Evolutionary conservation across 92 coral and sea anemone genomes (phyloP).

Genomic region (Epizoanthus rinbou): DNA sequence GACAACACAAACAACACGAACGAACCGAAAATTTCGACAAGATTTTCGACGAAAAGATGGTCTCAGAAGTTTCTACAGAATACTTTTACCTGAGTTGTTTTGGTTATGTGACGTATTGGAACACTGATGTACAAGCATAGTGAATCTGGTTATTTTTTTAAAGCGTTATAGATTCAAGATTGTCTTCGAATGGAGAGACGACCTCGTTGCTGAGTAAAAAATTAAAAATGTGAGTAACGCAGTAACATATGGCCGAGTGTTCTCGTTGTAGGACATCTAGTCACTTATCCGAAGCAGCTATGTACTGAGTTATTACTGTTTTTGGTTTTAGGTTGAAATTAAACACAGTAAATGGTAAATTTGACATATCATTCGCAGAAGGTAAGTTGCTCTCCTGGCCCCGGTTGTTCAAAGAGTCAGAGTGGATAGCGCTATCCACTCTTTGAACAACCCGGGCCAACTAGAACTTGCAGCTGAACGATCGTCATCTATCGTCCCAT

Average conservation of each 20-base stretch:
- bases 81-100: not conserved
- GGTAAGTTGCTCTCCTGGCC: constrained; percentile 8
- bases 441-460: too few relatives aligned
- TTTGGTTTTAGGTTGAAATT: constrained; percentile 37
- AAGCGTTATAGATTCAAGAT: not conserved
- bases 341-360: constrained; percentile 30
- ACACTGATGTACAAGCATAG: not conserved
- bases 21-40: not conserved
- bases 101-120: not conserved
- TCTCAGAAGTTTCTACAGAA: not conserved
- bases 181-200: not conserved
- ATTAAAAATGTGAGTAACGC: constrained; percentile 10
- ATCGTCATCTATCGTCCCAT: too few relatives aligned
- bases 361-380: constrained; percentile 33
- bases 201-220: constrained; percentile 14
- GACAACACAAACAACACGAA: constrained; percentile 42
- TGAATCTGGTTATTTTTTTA: not conserved
- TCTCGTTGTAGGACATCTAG: too few relatives aligned
- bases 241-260: too few relatives aligned
- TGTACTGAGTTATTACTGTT: too few relatives aligned
- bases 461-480: too few relatives aligned
- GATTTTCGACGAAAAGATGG: not conserved
- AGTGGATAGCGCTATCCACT: too few relatives aligned
- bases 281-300: too few relatives aligned
- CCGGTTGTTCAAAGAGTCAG: too few relatives aligned